phyloP scores from a whole-genome alignment of 2,113 vertebrate species.

The Zingel zingel region DNA sequence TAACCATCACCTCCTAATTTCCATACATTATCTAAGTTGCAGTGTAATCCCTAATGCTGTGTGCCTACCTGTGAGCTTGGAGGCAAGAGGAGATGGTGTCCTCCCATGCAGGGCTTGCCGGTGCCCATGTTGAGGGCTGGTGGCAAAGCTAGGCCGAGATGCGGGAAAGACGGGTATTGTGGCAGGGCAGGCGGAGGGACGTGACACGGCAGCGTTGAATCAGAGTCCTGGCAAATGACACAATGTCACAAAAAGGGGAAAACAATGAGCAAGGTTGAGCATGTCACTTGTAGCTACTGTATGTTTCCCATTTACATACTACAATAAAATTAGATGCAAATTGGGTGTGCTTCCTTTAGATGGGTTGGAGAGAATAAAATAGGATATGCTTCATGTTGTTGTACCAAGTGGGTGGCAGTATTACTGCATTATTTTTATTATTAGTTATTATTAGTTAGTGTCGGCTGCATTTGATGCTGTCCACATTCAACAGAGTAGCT shows the following conservation, averaged over 20 bases:
- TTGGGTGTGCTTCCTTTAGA: not conserved
- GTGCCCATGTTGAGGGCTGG: constrained; percentile 86
- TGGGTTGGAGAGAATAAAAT: not conserved
- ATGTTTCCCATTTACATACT: not conserved
- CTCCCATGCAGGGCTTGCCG: constrained; percentile 86
- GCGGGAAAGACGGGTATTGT: constrained; percentile 88
- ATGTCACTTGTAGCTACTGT: not conserved
- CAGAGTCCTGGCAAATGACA: constrained; percentile 88
- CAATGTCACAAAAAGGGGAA: not conserved
- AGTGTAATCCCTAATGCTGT: not conserved
- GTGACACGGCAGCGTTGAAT: constrained; percentile 89
- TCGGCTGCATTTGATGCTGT: too few relatives aligned
- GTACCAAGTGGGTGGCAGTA: not conserved
- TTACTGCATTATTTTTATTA: not conserved
- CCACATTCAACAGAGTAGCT: not conserved
- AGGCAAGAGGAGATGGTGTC: constrained; percentile 87
- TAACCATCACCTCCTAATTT: too few relatives aligned
- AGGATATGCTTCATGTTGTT: not conserved
- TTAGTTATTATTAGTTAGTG: too few relatives aligned
- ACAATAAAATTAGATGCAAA: not conserved
- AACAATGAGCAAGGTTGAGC: not conserved
- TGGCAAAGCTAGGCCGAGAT: constrained; percentile 85
- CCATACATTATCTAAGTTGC: not conserved
- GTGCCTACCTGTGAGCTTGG: constrained; percentile 89
- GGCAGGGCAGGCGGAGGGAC: constrained; percentile 84